A percentile compares a stretch with the other conserved stretches of the same genome.
Conservation (phyloP, 2,797 vertebrate species). For the Astyanax mexicanus region DNA sequence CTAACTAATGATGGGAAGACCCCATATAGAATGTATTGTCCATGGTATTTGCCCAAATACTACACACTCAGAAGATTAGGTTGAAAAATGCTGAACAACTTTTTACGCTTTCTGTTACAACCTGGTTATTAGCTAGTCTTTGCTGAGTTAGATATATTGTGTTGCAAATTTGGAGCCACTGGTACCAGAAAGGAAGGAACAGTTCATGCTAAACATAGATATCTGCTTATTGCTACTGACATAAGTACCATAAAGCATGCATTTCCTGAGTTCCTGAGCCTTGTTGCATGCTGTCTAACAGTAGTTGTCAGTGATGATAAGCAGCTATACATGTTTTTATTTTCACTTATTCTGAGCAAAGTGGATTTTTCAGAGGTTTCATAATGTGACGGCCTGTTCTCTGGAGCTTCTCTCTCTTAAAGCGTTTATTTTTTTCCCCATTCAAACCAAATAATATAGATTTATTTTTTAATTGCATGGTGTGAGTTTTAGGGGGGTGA, state of each 20-base stretch:
- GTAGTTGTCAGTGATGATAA: constrained; percentile 32
- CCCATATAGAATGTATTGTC: background rate
- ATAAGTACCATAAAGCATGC: constrained; percentile 29
- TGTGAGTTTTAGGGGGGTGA: constrained; percentile 7
- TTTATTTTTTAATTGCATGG: background rate
- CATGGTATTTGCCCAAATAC: background rate
- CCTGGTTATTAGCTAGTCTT: background rate
- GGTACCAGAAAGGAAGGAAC: background rate
- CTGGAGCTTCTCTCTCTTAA: constrained; percentile 35
- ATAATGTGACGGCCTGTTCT: constrained; percentile 48
- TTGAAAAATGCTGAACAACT: background rate
- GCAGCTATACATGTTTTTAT: constrained; percentile 2
- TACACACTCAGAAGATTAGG: background rate
- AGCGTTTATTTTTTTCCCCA: constrained; percentile 15
- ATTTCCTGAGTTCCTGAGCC: constrained; percentile 29
- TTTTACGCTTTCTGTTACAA: background rate
- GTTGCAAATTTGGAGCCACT: background rate
- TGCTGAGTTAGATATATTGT: background rate
- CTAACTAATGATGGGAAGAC: no score
- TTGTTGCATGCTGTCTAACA: constrained; percentile 36
- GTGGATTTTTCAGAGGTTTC: background rate
- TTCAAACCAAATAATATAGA: constrained; percentile 12
- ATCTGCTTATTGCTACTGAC: constrained; percentile 32
- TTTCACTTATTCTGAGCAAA: background rate
- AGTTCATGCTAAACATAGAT: constrained; percentile 4